phyloP scores from a whole-genome alignment of 2,797 vertebrate genomes.

The Pelobates cultripes region DNA sequence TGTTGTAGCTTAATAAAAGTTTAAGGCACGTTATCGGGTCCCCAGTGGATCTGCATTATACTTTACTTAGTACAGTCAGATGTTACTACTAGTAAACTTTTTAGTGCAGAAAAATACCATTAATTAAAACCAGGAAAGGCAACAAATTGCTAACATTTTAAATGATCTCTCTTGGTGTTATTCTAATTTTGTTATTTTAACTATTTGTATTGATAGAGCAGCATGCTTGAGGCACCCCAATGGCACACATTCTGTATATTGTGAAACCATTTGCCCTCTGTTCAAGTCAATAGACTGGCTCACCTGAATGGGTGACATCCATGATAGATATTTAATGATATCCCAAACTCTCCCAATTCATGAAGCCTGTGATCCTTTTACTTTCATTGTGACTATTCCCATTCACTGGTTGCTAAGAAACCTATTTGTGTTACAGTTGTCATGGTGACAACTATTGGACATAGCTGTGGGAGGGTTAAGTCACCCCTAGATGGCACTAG shows the following conservation, averaged over 20 bases:
- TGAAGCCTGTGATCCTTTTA: neutral
- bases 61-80: too few species aligned
- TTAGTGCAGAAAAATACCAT: too few species aligned
- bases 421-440: constrained; percentile 32
- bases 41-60: too few species aligned
- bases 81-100: too few species aligned
- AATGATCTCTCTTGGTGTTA: too few species aligned
- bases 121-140: too few species aligned
- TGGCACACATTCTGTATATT: neutral
- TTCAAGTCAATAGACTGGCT: neutral
- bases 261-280: neutral
- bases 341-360: neutral
- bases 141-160: too few species aligned
- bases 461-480: neutral
- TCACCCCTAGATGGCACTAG: constrained; percentile 37
- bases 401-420: constrained; percentile 30
- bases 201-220: too few species aligned
- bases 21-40: too few species aligned
- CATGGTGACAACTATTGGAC: neutral
- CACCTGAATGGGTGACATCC: constrained; percentile 11
- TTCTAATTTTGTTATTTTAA: too few species aligned
- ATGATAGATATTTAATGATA: neutral
- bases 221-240: neutral
- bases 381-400: neutral
- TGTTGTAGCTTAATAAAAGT: too few species aligned